A percentile compares a stretch with the other conserved stretches of the same genome.
Conservation (phyloP, 2,888 invertebrate species). For the Zaprionus obscuricornis region DNA sequence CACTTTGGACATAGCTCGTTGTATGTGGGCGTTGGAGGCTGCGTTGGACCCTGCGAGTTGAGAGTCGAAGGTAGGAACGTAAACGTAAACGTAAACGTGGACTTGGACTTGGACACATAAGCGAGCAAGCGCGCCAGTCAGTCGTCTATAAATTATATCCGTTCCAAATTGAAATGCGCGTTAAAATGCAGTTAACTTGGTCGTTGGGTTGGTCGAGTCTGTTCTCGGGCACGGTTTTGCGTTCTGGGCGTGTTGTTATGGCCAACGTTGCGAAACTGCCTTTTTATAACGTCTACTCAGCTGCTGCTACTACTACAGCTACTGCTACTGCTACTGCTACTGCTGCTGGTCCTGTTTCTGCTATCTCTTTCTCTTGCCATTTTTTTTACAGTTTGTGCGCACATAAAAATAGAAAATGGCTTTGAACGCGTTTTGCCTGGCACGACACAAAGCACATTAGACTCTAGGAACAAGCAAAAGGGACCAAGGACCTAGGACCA, state of each 20-base stretch:
- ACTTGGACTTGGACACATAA: constrained; percentile 54
- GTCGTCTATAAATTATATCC: constrained; percentile 83
- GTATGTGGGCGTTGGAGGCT: constrained; percentile 8
- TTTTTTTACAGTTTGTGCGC: constrained; percentile 73
- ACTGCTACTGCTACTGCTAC: constrained; percentile 5
- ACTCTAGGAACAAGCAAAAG: constrained; percentile 39
- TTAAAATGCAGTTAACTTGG: constrained; percentile 83
- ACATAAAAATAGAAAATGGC: constrained; percentile 77
- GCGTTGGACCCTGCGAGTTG: too few relatives aligned
- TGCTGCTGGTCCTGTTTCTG: not conserved
- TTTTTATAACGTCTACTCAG: constrained; percentile 66
- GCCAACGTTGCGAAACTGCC: constrained; percentile 69
- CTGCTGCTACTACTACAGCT: constrained; percentile 31
- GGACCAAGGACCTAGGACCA: constrained; percentile 20
- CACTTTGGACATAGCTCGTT: constrained; percentile 5
- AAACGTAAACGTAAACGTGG: constrained; percentile 1
- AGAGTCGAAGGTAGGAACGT: too few relatives aligned
- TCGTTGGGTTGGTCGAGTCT: constrained; percentile 59
- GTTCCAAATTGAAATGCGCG: constrained; percentile 83
- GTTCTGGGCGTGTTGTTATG: constrained; percentile 69
- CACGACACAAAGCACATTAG: constrained; percentile 66
- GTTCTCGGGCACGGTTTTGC: constrained; percentile 23
- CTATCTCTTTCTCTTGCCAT: constrained; percentile 11
- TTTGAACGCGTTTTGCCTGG: constrained; percentile 57
- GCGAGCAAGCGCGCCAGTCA: constrained; percentile 70